Percentiles rank a stretch among this genome's conserved stretches.
phyloP scores from a whole-genome alignment of 2,888 invertebrate species.

The Schrankia costaestrigalis region DNA sequence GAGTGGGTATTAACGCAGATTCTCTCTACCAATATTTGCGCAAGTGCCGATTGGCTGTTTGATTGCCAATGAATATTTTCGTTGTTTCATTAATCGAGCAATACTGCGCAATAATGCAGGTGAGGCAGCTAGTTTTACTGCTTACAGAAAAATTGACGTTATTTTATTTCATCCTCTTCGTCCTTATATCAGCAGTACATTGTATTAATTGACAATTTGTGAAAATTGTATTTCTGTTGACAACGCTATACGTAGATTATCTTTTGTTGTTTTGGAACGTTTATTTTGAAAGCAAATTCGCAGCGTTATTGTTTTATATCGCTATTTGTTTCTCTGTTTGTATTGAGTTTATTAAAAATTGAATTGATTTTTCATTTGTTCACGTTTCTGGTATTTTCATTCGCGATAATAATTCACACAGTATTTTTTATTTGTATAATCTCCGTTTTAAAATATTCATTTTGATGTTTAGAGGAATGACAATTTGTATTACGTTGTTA shows the following conservation, averaged over 20 bases:
- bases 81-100: constrained; percentile 50
- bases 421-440: no score
- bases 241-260: constrained; percentile 40
- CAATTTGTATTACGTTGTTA: no score
- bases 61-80: constrained; percentile 58
- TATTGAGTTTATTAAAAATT: constrained; percentile 43
- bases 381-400: no score
- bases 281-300: constrained; percentile 44
- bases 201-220: constrained; percentile 46
- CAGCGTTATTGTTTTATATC: constrained; percentile 49
- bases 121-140: constrained; percentile 32
- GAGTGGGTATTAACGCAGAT: constrained; percentile 45
- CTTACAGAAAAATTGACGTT: constrained; percentile 35
- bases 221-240: constrained; percentile 45
- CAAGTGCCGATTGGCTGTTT: constrained; percentile 46
- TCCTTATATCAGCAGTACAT: constrained; percentile 24
- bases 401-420: no score
- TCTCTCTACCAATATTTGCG: constrained; percentile 54
- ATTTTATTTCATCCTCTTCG: constrained; percentile 28
- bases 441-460: no score
- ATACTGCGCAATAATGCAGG: constrained; percentile 39
- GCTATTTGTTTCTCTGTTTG: constrained; percentile 43
- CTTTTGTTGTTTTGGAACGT: constrained; percentile 39
- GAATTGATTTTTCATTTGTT: constrained; percentile 32
- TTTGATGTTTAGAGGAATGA: no score